Evolutionary conservation across 2,888 invertebrate genomes (phyloP), one percentile per base, ranked within the genome.

Genomic region (Xestobium rufovillosum): DNA sequence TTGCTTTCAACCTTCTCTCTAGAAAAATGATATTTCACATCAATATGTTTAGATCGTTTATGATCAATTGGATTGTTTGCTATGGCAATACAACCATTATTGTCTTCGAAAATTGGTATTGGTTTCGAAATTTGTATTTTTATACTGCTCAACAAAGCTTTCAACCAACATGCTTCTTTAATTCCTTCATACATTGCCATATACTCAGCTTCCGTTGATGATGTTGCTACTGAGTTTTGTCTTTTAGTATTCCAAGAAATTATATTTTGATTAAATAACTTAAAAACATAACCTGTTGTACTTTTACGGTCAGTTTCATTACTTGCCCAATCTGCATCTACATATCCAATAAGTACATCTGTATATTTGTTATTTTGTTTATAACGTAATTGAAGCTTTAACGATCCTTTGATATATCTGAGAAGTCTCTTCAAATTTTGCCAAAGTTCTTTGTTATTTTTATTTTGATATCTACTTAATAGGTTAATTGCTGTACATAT

Each of bases 131-230:
- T 31, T 9, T 43, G 10, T 30, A 48, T 31, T 31, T 47, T 40
- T 8, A 56, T 45, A 35, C 49, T 52, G 14, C 3, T 26, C 34
- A 42, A 44, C 30, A 57, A 41, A 12, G 54, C 51, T 34, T 49
- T 57, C 15, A 57, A 33, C 52, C 52, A 57, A 8, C 53, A 23
- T 2, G 54, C 53, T 44, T 57, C 56, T 38, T 31, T 48, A 2
- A 52, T 48, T 42, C 34, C 51, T 45, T 51, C 51, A 39, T 37
- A 51, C 2, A 52, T 38, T 28, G 28, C 28, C 28, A 43, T 47
- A 27, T 47, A 47, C 37, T 47, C 43, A 10, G 47, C 43, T 35
- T 47, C 45, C 11, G 47, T 46, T 1, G 56, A 53, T 12, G 59
- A 59, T 1, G 56, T 29, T 0, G 57, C 49, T 3, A 57, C 57